A percentile compares a stretch with the other conserved stretches of the same genome.
Conservation (phyloP, 2,888 invertebrate species). For the Mactromeris polynyma region DNA sequence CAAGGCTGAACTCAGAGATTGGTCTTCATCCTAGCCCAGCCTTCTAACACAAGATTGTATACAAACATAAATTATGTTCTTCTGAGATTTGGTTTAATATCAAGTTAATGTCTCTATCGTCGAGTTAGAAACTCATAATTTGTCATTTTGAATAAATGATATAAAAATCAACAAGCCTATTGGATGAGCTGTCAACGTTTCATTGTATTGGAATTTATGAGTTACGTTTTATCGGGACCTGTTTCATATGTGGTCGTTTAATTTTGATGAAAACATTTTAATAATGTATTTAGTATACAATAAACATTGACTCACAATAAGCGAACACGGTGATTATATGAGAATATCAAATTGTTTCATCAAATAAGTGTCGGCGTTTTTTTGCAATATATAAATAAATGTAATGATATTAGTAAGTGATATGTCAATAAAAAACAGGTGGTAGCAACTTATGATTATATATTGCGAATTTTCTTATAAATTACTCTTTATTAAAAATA, state of each 20-base stretch:
- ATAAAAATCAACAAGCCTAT: background rate
- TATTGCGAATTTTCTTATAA: background rate
- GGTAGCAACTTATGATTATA: background rate
- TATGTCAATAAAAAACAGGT: background rate
- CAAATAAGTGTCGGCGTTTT: background rate
- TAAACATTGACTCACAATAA: background rate
- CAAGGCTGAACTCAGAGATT: no score
- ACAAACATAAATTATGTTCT: background rate
- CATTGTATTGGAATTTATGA: conserved; percentile 4
- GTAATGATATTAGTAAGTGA: background rate
- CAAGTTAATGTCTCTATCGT: background rate
- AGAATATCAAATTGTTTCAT: background rate
- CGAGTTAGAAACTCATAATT: background rate
- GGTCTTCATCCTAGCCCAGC: no score
- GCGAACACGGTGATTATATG: background rate
- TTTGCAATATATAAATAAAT: conserved; percentile 11
- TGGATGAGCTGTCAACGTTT: background rate
- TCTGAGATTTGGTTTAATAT: background rate
- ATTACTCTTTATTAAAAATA: background rate
- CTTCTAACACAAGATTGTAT: no score
- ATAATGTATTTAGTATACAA: background rate
- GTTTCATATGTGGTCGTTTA: conserved; percentile 6
- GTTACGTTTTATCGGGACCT: background rate
- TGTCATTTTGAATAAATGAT: background rate
- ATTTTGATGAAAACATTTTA: background rate